Evolutionary conservation across 1,140 invertebrate genomes (phyloP).

Genomic region (Drosophila ficusphila): DNA sequence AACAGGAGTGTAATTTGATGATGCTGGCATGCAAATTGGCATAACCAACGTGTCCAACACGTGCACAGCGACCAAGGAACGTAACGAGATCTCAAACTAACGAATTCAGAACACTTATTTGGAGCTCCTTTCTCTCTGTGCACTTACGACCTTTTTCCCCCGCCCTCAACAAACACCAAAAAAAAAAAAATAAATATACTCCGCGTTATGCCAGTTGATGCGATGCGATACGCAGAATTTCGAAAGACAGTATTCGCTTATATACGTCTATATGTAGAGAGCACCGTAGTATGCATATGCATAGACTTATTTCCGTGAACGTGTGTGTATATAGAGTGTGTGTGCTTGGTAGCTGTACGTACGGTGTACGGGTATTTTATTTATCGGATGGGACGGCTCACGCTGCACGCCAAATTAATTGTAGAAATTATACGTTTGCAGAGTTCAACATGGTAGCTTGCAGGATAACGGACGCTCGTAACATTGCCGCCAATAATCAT

Average conservation of each 20-base stretch:
- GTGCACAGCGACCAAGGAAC: slow-evolving; percentile 17
- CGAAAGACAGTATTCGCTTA: slow-evolving; percentile 33
- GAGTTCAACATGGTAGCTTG: slow-evolving; percentile 99
- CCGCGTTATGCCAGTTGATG: slow-evolving; percentile 54
- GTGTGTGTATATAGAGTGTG: slow-evolving; percentile 52
- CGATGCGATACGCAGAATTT: slow-evolving; percentile 33
- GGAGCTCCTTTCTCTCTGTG: slow-evolving; percentile 9
- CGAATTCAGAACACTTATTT: background rate
- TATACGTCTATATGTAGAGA: slow-evolving; percentile 51
- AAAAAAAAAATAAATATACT: too few relatives aligned
- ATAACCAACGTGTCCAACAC: slow-evolving; percentile 32
- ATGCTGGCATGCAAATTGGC: slow-evolving; percentile 67
- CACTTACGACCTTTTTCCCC: background rate
- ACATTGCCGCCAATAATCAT: slow-evolving; percentile 89
- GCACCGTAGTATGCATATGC: slow-evolving; percentile 44
- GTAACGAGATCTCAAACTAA: too few relatives aligned
- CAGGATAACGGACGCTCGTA: slow-evolving; percentile 95
- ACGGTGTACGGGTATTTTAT: slow-evolving; percentile 69
- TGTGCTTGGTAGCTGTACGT: slow-evolving; percentile 61
- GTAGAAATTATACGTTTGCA: slow-evolving; percentile 90
- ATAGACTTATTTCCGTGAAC: slow-evolving; percentile 38
- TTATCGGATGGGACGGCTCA: slow-evolving; percentile 83
- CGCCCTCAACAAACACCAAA: slow-evolving; percentile 5
- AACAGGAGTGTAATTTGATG: slow-evolving; percentile 18
- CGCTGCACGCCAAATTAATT: slow-evolving; percentile 86